A percentile compares a stretch with the other conserved stretches of the same genome.
Evolutionary conservation across 1,140 invertebrate genomes (phyloP).

Genomic region (Micrasema minimum): DNA sequence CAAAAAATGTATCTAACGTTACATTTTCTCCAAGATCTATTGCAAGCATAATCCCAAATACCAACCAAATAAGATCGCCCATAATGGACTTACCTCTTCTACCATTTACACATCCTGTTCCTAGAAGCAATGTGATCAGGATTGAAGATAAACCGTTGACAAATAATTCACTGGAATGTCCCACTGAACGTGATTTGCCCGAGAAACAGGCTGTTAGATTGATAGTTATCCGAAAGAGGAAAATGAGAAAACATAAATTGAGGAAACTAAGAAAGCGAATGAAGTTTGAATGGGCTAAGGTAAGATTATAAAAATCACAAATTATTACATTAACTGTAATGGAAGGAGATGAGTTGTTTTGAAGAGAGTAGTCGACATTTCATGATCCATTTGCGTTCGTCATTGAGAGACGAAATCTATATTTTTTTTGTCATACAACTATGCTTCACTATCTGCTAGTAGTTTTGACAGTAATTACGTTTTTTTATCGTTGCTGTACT

Average conservation of each 20-base stretch:
- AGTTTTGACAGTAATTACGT: too few relatives aligned
- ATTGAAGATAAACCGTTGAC: slow-evolving; percentile 38
- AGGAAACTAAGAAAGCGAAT: slow-evolving; percentile 82
- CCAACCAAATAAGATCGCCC: slow-evolving; percentile 14
- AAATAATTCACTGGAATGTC: slow-evolving; percentile 50
- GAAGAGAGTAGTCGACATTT: too few relatives aligned
- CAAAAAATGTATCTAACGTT: slow-evolving; percentile 2
- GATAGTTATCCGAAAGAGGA: slow-evolving; percentile 81
- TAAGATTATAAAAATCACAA: slow-evolving; percentile 53
- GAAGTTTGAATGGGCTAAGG: slow-evolving; percentile 79
- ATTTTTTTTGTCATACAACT: too few relatives aligned
- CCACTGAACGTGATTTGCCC: slow-evolving; percentile 55
- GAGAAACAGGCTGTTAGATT: slow-evolving; percentile 77
- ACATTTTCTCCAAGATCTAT: slow-evolving; percentile 44
- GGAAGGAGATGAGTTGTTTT: too few relatives aligned
- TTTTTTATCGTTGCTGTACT: too few relatives aligned
- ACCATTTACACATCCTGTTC: slow-evolving; percentile 25
- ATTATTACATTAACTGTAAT: too few relatives aligned
- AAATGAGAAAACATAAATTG: slow-evolving; percentile 89
- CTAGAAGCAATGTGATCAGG: slow-evolving; percentile 36
- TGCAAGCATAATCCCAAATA: slow-evolving; percentile 24
- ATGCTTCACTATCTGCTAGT: too few relatives aligned
- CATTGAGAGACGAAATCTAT: too few relatives aligned
- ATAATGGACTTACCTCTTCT: slow-evolving; percentile 46
- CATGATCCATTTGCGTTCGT: too few relatives aligned